These are phyloP conservation scores for Nomada ferruginata DNA, from an alignment of 2,888 invertebrate genomes.

Conservation along the genomic window DNA sequence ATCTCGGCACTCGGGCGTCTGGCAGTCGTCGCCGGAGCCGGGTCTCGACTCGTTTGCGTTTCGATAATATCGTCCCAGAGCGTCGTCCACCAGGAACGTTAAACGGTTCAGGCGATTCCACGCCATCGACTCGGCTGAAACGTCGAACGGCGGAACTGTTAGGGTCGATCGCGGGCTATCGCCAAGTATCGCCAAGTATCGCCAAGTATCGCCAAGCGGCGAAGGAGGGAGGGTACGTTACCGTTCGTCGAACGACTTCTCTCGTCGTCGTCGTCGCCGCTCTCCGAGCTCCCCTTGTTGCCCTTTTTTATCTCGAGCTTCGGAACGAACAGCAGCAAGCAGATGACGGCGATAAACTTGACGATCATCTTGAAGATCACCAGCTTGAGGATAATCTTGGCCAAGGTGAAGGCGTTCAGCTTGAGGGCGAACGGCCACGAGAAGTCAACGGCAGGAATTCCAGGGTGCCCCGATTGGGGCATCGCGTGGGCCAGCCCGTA, in stretches of 20 bases:
- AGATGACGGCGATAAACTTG: conserved; percentile 91
- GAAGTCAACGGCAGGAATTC: conserved; percentile 86
- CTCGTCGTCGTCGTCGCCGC: conserved; percentile 43
- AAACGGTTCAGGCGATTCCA: conserved; percentile 69
- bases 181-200: too few relatives aligned
- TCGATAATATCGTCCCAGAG: conserved; percentile 75
- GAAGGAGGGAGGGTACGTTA: background rate
- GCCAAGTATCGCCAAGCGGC: background rate
- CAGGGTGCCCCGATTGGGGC: conserved; percentile 79
- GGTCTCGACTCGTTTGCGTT: conserved; percentile 46
- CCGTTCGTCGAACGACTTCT: conserved; percentile 56
- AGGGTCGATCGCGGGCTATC: background rate
- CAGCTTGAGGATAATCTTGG: conserved; percentile 90
- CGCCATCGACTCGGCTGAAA: conserved; percentile 60
- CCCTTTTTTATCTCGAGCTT: conserved; percentile 85
- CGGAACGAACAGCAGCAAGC: conserved; percentile 91
- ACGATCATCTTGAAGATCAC: conserved; percentile 93
- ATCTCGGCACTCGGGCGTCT: conserved; percentile 84
- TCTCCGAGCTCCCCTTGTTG: conserved; percentile 82
- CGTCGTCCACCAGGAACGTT: conserved; percentile 70
- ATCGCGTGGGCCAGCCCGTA: conserved; percentile 87
- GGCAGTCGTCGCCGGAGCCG: conserved; percentile 84
- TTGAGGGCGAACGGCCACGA: conserved; percentile 87
- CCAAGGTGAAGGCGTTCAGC: conserved; percentile 89
- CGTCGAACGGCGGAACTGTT: conserved; percentile 1